Base-by-base conservation (phyloP, 2,888 invertebrate genomes). In the Agrochola lota region DNA sequence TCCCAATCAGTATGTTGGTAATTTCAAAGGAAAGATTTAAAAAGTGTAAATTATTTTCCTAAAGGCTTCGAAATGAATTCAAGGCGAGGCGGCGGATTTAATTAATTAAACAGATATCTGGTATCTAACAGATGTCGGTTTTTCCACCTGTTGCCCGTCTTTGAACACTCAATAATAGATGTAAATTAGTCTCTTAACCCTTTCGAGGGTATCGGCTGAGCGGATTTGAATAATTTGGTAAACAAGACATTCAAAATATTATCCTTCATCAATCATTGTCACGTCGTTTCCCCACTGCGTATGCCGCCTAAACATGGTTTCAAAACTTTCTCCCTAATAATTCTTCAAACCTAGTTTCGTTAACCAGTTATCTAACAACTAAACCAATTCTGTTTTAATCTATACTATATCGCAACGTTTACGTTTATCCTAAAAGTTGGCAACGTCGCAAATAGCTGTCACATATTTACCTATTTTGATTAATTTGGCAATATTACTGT, bases 101-200 rank as follows among this genome's bases (percentile, higher is more conserved):
- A 83, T 83, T 73, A 77, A 66, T 15, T 77, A 30, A 46, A 23
- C 20, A 77, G 63, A 71, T 83, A 85, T 68, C 62, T 20, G 66
- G 30, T 35, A 79, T 52, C 69, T 63, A 81, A 82, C 82, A 68
- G 86, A 73, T 85, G 67, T 35, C 70, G 23, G 30, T 70, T 64
- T 77, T 63, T 57, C 66, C 63, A 85, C 83, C 86, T 83, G 86
- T 83, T 83, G 83, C 86, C 49, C 55, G 11, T n/a, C 77, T 60
- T 73, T 66, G 59, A 23, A 15, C 35, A 60, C 66, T 46, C 20
- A 15, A 66, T 76, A 76, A 43, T 76, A 3, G 23, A 60, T 35
- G 43, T 35, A 40, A 59, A 60, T 63, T 74, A 63, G 20, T 12
- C 40, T 81, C 11, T n/a, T 8, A 30, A 20, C 43, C 20, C 77